Percentiles rank a stretch among this genome's conserved stretches.
These are phyloP conservation scores for Alligator mississippiensis DNA, from an alignment of 2,113 vertebrate species.

Conservation along the genomic window DNA sequence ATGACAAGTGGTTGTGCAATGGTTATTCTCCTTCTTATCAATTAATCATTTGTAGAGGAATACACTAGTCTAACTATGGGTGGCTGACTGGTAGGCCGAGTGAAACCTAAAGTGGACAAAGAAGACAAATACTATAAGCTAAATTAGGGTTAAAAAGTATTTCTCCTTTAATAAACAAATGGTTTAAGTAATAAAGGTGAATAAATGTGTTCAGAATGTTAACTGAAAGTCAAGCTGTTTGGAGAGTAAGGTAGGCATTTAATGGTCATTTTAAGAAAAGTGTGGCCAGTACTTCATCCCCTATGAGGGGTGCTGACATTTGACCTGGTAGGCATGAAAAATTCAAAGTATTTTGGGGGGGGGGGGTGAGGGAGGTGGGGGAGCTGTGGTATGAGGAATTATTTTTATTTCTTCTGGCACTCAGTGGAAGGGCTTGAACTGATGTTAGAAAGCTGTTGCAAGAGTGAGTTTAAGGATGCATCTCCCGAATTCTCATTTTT, in stretches of 20 bases:
- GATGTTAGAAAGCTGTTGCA: neutral
- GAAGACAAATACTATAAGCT: neutral
- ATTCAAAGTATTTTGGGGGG: neutral
- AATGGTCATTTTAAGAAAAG: neutral
- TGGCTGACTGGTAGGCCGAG: neutral
- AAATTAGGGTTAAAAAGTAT: neutral
- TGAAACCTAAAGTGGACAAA: neutral
- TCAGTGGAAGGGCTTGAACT: neutral
- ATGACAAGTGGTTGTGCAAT: neutral
- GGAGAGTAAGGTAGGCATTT: too few species aligned
- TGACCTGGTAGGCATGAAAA: neutral
- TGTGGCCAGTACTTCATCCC: neutral
- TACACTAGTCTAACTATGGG: neutral
- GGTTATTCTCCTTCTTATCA: neutral
- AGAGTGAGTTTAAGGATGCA: neutral
- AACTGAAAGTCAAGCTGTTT: neutral
- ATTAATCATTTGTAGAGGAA: fast-evolving
- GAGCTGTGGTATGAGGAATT: neutral
- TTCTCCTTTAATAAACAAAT: neutral
- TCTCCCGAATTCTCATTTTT: neutral
- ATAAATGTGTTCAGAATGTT: neutral
- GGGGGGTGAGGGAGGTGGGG: fast-evolving
- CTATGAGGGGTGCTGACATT: neutral
- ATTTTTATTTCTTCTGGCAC: neutral
- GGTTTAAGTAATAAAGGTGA: neutral